Evolutionary conservation across 2,888 invertebrate genomes (phyloP).

Genomic region (Rhogogaster chlorosoma): DNA sequence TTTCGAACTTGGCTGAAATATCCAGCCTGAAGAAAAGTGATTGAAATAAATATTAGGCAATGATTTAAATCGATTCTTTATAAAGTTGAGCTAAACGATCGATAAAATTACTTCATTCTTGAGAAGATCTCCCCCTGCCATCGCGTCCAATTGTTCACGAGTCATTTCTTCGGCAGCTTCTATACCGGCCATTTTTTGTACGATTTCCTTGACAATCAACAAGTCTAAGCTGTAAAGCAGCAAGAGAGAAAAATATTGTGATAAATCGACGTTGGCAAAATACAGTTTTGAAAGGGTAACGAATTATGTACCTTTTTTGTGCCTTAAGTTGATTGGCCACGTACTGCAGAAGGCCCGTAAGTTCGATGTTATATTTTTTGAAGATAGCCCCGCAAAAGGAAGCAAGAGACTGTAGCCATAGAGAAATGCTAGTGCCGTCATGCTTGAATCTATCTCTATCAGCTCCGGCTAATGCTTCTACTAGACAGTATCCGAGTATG

Average conservation of each 20-base stretch:
- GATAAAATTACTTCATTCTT: slow-evolving; percentile 89
- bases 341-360: slow-evolving; percentile 97
- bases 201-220: slow-evolving; percentile 96
- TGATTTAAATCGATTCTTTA: background rate
- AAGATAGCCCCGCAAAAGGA: slow-evolving; percentile 97
- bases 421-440: slow-evolving; percentile 94
- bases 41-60: slow-evolving; percentile 32
- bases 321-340: slow-evolving; percentile 98
- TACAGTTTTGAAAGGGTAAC: slow-evolving; percentile 22
- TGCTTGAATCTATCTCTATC: slow-evolving; percentile 89
- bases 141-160: slow-evolving; percentile 96
- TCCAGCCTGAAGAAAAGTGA: slow-evolving; percentile 86
- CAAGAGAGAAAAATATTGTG: background rate
- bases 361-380: slow-evolving; percentile 98
- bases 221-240: slow-evolving; percentile 87
- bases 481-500: slow-evolving; percentile 95
- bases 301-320: slow-evolving; percentile 88
- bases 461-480: slow-evolving; percentile 93
- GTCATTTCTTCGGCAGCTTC: slow-evolving; percentile 98
- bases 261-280: background rate
- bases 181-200: slow-evolving; percentile 99
- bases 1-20: slow-evolving; percentile 98
- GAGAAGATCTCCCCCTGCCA: slow-evolving; percentile 97
- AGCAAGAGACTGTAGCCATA: slow-evolving; percentile 96
- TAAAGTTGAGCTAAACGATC: slow-evolving; percentile 32